Evolutionary conservation across 2,888 invertebrate species (phyloP).

Genomic region (Harpalus rufipes): DNA sequence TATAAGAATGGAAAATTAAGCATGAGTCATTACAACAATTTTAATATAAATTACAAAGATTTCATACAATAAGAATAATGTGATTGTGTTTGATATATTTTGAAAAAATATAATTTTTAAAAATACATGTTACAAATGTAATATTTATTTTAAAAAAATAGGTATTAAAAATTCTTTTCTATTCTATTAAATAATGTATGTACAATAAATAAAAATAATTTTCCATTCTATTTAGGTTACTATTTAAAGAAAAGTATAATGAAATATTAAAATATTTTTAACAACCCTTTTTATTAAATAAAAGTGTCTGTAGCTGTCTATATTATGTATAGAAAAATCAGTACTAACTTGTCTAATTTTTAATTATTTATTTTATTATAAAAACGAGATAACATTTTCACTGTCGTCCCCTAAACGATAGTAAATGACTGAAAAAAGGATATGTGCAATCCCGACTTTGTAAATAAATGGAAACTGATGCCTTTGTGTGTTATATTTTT

Average conservation of each 20-base stretch:
- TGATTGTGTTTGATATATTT: neutral
- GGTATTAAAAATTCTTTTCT: neutral
- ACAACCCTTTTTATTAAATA: neutral
- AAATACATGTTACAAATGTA: neutral
- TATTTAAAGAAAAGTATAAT: neutral
- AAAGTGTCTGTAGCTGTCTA: neutral
- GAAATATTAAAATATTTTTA: neutral
- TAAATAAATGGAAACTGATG: too few relatives aligned
- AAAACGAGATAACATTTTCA: too few relatives aligned
- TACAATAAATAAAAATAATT: neutral
- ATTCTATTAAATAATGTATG: neutral
- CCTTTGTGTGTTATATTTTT: too few relatives aligned
- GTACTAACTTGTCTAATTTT: neutral
- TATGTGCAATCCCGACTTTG: too few relatives aligned
- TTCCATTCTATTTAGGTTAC: neutral
- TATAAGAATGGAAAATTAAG: slow-evolving; percentile 30
- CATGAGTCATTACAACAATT: neutral
- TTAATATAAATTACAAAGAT: neutral
- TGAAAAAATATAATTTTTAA: neutral
- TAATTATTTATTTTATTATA: too few relatives aligned
- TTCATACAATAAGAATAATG: neutral
- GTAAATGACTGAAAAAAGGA: too few relatives aligned
- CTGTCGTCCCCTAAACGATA: too few relatives aligned
- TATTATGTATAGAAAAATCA: neutral
- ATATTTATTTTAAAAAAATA: neutral